Evolutionary conservation across 2,888 invertebrate species (phyloP).

Genomic region (Andrena bicolor): DNA sequence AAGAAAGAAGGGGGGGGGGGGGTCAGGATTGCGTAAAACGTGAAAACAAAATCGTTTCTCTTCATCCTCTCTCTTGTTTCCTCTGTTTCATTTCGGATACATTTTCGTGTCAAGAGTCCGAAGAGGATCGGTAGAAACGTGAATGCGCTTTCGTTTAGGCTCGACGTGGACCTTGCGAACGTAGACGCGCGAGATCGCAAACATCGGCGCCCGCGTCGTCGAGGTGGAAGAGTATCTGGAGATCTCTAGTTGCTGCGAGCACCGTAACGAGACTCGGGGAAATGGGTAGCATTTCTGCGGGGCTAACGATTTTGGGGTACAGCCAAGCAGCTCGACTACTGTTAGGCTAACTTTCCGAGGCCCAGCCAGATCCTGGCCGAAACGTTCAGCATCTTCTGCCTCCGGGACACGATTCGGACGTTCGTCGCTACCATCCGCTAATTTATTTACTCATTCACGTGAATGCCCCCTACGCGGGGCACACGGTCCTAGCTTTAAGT

Average conservation of each 20-base stretch:
- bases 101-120: constrained; percentile 28
- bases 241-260: constrained; percentile 51
- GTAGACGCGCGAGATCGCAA: constrained; percentile 52
- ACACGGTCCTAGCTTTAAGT: constrained; percentile 41
- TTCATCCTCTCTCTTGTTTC: constrained; percentile 6
- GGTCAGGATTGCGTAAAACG: constrained; percentile 4
- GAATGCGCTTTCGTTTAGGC: constrained; percentile 32
- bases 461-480: constrained; percentile 1
- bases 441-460: background rate
- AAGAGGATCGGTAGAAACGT: constrained; percentile 59
- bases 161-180: constrained; percentile 68
- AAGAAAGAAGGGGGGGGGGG: background rate
- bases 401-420: constrained; percentile 7
- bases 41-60: constrained; percentile 50
- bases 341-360: background rate
- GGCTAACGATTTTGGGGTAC: constrained; percentile 15
- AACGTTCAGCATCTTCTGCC: background rate
- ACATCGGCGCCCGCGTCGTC: constrained; percentile 21
- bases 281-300: constrained; percentile 16
- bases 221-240: constrained; percentile 46
- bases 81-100: background rate
- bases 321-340: constrained; percentile 46
- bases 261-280: constrained; percentile 19
- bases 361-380: background rate
- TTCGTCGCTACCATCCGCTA: background rate